Base-by-base conservation (phyloP, 2,888 invertebrate genomes). In the Catocala nupta region DNA sequence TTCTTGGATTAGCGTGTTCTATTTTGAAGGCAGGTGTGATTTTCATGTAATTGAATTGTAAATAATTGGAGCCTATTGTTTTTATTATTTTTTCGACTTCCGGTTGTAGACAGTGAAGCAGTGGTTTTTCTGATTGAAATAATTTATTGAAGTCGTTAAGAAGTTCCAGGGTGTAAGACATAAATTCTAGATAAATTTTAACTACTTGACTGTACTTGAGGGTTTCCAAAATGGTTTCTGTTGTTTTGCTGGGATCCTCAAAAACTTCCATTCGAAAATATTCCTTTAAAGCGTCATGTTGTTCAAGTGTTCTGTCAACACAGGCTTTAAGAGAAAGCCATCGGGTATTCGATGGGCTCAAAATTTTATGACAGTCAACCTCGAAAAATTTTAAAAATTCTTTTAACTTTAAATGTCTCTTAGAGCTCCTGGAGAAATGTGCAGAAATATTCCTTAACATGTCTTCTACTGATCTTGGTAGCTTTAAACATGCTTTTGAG, bases 381-480 rank as follows among this genome's bases (percentile, higher is more conserved):
- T 50, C n/a, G 12, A 39, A 59, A 48, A 48, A 53, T 10, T 34
- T 6, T 39, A 48, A 39, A 9, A 55, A 48, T 11, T 55, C 55
- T 39, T 39, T 8, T 16, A 55, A 10, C 33, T 55, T 47, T 1
- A 13, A 6, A 11, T 55, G 55, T 34, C 55, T 48, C 5, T 13
- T 16, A 42, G 48, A 11, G 36, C 39, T 55, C 5, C 55, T 12
- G 11, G 48, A 16, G 33, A 55, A 55, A 55, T 55, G 55, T 6
- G 48, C 9, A 5, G 13, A 47, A 16, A 54, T 42, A 44, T 12
- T 39, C 12, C 55, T 36, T 5, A 83, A 77, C 12, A 84, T 61
- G 63, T 83, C 80, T 68, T 85, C 83, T 50, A 79, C 74, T 0
- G 60, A 69, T 59, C 80, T 63, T n/a, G 86, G 85, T 4, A 86